Base-by-base conservation (phyloP, 2,888 invertebrate genomes). In the Tanypteryx hageni region DNA sequence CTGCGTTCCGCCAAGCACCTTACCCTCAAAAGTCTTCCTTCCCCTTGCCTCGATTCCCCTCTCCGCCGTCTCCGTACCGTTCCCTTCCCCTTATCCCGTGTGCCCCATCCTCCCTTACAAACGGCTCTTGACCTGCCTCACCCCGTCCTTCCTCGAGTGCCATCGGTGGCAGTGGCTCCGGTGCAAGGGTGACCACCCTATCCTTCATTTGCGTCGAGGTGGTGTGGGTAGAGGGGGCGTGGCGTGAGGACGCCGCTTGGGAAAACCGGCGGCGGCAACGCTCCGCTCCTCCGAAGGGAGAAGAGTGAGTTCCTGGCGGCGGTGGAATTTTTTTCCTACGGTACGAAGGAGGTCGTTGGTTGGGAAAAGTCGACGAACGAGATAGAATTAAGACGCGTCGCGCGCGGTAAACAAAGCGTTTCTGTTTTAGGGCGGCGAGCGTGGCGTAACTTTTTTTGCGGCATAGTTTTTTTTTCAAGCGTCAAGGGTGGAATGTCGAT, bases 61-160 rank as follows among this genome's bases (percentile, higher is more conserved):
- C 83, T n/a, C 44, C 8, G 9, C 18, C 44, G 18, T 22, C 56
- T 18, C 83, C 13, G 18, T 61, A 13, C 18, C 61, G 13, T 18
- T 16, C 9, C 83, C 83, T 83, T n/a, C 56, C 31, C 18, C 57
- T 83, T 57, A 56, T 83, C 83, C 83, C 56, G 44, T 57, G 31
- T 9, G 3, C 81, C 31, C 81, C 82, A 44, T 14, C 64, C 89
- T 64, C 64, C 59, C 61, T 31, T 59, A 16, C 61, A 31, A 86
- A 59, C 61, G 89, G 64, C 64, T 89, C 89, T 89, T 89, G 89
- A 89, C 89, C 89, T 89, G 64, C 89, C 89, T 89, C 89, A 64
- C 44, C 27, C 76, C 89, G 64, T 89, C 89, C 89, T 68, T 89
- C 89, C 31, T 31, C 59, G 27, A 31, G 86, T 86, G 10, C 22